A percentile compares a stretch with the other conserved stretches of the same genome.
Conservation (phyloP, 2,797 vertebrate species). For the Alauda arvensis region DNA sequence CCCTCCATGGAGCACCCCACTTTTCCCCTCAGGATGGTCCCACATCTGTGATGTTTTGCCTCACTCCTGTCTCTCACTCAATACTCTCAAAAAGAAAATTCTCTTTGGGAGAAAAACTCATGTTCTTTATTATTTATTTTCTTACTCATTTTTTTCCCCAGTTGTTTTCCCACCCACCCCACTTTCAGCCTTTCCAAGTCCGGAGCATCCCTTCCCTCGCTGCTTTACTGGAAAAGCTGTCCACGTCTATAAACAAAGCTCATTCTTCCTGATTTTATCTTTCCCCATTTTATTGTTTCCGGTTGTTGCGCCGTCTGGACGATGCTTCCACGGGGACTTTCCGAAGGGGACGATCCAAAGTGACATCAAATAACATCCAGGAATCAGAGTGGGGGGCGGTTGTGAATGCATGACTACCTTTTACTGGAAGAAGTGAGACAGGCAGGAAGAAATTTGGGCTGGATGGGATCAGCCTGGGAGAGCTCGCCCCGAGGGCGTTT, state of each 20-base stretch:
- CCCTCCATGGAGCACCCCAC: fast-evolving
- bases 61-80: neutral
- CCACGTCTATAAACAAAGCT: slow-evolving; percentile 31
- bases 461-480: neutral
- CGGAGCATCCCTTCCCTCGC: neutral
- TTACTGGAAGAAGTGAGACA: slow-evolving; percentile 49
- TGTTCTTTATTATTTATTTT: neutral
- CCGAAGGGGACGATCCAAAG: slow-evolving; percentile 27
- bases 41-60: neutral
- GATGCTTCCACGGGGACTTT: slow-evolving; percentile 59
- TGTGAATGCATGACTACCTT: neutral
- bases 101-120: neutral
- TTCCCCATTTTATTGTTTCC: slow-evolving; percentile 45
- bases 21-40: neutral
- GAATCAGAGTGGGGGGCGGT: neutral
- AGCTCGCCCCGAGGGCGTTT: neutral
- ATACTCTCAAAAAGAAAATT: neutral
- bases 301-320: slow-evolving; percentile 34
- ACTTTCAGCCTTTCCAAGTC: neutral
- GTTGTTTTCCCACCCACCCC: neutral
- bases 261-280: slow-evolving; percentile 50
- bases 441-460: neutral
- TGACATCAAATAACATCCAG: slow-evolving; percentile 20
- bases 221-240: slow-evolving; percentile 59
- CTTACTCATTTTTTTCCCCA: neutral